A percentile compares a stretch with the other conserved stretches of the same genome.
Evolutionary conservation across 2,888 invertebrate genomes (phyloP).

Genomic region (Helicoverpa assulta): DNA sequence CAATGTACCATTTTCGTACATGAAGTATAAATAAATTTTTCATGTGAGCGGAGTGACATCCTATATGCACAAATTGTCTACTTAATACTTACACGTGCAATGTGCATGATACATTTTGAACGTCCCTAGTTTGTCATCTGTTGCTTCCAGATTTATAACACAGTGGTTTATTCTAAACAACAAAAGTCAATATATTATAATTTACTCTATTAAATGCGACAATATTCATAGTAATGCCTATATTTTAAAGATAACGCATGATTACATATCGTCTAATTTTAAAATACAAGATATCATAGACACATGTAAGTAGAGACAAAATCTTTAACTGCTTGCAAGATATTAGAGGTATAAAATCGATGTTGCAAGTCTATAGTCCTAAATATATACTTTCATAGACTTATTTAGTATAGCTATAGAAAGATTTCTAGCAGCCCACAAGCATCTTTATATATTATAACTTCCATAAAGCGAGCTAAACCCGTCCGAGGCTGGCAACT

Average conservation of each 20-base stretch:
- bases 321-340: not conserved
- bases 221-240: slow-evolving; percentile 9
- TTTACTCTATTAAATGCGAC: slow-evolving; percentile 25
- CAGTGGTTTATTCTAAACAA: slow-evolving; percentile 13
- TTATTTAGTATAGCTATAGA: slow-evolving; percentile 17
- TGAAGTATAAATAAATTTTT: too few relatives aligned
- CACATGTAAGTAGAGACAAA: not conserved
- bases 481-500: slow-evolving; percentile 45
- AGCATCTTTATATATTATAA: slow-evolving; percentile 51
- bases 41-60: too few relatives aligned
- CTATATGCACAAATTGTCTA: too few relatives aligned
- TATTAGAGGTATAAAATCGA: not conserved
- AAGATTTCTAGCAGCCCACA: slow-evolving; percentile 28
- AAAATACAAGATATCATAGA: not conserved
- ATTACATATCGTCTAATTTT: not conserved
- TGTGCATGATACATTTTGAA: too few relatives aligned
- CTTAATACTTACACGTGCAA: too few relatives aligned
- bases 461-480: slow-evolving; percentile 42
- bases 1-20: too few relatives aligned
- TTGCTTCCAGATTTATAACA: not conserved
- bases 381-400: not conserved
- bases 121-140: slow-evolving; percentile 2
- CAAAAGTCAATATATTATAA: slow-evolving; percentile 29
- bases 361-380: not conserved
- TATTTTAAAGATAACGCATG: slow-evolving; percentile 26